Evolutionary conservation across 2,888 invertebrate genomes (phyloP), one percentile per base, ranked within the genome.

Genomic region (Blastobasis adustella): DNA sequence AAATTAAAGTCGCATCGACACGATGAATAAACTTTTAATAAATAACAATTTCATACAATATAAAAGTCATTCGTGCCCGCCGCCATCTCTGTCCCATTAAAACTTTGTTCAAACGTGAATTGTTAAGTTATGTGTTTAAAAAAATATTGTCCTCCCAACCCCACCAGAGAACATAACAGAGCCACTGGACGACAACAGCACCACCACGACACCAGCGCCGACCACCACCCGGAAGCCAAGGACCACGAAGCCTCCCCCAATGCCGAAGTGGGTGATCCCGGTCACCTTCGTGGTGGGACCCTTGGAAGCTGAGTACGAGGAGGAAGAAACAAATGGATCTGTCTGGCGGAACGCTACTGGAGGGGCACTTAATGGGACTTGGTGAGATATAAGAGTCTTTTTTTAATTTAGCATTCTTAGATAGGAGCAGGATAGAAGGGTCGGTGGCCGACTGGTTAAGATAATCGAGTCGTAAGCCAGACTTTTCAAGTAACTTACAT

Each of bases 271-370:
- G 95, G 92, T 93, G 59, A 92, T 96, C 56, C 95, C 95, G 0
- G 88, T 96, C 49, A 94, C 93, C 4, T 96, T 93, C 75, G 91
- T 92, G 54, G 93, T 93, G 4, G 93, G 93, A 49, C 91, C 92
- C 0, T 49, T 81, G 0, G 90, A 91, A 5, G 85, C 90, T 46
- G 86, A 90, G 49, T 76, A 80, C 0, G 79, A 90, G 43, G 88
- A 75, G 0, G 73, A 77, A 5, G 76, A 67, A n/a, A 78, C 79
- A 1, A 85, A 86, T 42, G 57, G 75, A 0, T 78, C 80, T 0
- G 10, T n/a, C 0, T 76, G 73, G 73, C 76, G 63, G 54, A 83
- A 85, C 47, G 61, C 66, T 0, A 78, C 76, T 0, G 81, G 82
- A 49, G 66, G 59, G 0, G 62, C 76, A 38, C 77, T 76, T 49